Conservation (phyloP, 92 coral and sea anemone genomes). For the Virgularia gustaviana region DNA sequence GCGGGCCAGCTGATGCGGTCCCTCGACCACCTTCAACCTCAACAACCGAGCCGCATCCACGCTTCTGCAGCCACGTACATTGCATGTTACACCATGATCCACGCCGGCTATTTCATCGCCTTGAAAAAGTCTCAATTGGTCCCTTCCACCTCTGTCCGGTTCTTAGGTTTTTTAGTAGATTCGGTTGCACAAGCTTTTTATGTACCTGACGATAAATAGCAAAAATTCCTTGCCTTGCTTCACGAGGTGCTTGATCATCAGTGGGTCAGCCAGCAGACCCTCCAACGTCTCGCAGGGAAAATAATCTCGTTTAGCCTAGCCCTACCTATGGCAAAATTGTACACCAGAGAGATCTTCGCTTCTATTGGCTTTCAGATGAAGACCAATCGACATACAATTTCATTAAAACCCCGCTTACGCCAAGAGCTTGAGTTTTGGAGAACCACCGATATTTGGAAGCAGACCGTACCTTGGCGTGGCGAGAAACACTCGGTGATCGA, state of each 20-base stretch:
- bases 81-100: conserved; percentile 36
- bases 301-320: conserved; percentile 48
- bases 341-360: conserved; percentile 29
- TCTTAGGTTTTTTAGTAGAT: conserved; percentile 40
- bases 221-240: background rate
- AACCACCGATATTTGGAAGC: conserved; percentile 7
- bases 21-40: too few relatives aligned
- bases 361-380: conserved; percentile 12
- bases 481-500: conserved; percentile 20
- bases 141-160: conserved; percentile 37
- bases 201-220: conserved; percentile 40
- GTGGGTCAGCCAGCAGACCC: conserved; percentile 10
- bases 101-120: conserved; percentile 38
- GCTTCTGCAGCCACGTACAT: conserved; percentile 43
- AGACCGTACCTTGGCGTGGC: conserved; percentile 22
- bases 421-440: background rate
- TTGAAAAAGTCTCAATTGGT: conserved; percentile 10
- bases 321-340: conserved; percentile 43
- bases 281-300: conserved; percentile 48
- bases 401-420: conserved; percentile 21
- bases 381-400: conserved; percentile 1
- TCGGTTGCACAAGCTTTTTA: conserved; percentile 38
- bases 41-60: conserved; percentile 32
- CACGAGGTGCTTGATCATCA: conserved; percentile 31
- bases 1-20: conserved; percentile 40